These are phyloP conservation scores for Heloderma charlesbogerti DNA, from an alignment of 2,113 vertebrate species.

Conservation along the genomic window DNA sequence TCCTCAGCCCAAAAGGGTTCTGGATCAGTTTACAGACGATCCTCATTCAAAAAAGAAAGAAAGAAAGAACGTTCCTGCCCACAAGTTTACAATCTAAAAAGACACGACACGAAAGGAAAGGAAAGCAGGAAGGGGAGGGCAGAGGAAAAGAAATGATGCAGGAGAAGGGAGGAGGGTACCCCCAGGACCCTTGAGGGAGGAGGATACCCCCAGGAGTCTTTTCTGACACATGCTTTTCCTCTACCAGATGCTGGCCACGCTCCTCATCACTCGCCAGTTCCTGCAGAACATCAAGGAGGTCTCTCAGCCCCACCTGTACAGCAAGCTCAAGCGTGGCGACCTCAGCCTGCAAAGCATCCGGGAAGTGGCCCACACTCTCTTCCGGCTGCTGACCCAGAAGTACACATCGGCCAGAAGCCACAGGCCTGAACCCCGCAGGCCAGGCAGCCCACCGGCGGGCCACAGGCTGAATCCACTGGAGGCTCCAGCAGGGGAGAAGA, in stretches of 20 bases:
- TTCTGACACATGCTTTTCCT: background rate
- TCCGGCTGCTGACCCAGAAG: conserved; percentile 80
- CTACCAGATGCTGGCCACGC: conserved; percentile 93
- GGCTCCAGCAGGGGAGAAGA: conserved; percentile 78
- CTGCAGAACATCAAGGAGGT: conserved; percentile 95
- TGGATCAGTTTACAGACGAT: too few species aligned
- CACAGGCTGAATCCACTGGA: conserved; percentile 10
- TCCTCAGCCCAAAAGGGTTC: too few species aligned
- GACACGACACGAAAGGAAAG: too few species aligned
- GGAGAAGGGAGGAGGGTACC: too few species aligned
- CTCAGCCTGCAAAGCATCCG: conserved; percentile 80
- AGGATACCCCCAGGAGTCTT: too few species aligned
- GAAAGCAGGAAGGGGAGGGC: too few species aligned
- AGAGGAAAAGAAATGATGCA: too few species aligned
- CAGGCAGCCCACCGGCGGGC: background rate
- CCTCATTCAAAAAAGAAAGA: too few species aligned
- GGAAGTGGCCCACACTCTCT: conserved; percentile 79
- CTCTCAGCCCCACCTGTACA: conserved; percentile 93
- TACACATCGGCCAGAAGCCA: conserved; percentile 70
- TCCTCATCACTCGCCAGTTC: conserved; percentile 96
- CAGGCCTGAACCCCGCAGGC: conserved; percentile 57
- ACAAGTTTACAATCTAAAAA: too few species aligned
- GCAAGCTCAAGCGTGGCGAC: conserved; percentile 88
- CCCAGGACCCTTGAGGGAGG: too few species aligned
- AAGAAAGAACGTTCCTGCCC: too few species aligned